Conservation (phyloP, 2,888 invertebrate genomes). For the Notodonta dromedarius region DNA sequence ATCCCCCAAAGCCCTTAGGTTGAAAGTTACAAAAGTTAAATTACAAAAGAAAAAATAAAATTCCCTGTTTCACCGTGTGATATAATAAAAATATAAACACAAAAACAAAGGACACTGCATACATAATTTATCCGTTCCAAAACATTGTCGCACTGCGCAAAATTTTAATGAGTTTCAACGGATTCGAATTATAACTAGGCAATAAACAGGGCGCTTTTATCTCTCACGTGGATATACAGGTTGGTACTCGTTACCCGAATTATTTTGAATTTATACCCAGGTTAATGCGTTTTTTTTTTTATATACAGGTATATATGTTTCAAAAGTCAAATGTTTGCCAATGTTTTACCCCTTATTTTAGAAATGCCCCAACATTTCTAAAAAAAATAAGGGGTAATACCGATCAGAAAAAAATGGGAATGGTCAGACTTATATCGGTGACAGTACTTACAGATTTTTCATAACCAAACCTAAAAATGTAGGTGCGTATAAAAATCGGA, state of each 20-base stretch:
- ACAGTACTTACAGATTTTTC: too few relatives aligned
- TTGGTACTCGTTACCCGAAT: background rate
- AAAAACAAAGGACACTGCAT: conserved; percentile 9
- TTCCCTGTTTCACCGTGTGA: background rate
- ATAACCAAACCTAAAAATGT: too few relatives aligned
- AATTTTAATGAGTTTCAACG: conserved; percentile 30
- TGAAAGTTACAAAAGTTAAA: too few relatives aligned
- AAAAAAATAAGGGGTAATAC: too few relatives aligned
- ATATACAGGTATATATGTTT: background rate
- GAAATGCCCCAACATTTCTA: too few relatives aligned
- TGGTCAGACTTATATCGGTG: too few relatives aligned
- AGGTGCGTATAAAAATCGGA: background rate
- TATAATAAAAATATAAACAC: background rate
- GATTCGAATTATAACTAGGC: conserved; percentile 13
- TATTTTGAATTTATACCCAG: background rate
- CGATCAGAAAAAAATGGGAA: too few relatives aligned
- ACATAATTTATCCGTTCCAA: conserved; percentile 14
- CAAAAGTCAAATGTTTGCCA: too few relatives aligned
- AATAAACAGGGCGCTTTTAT: conserved; percentile 20
- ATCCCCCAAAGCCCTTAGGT: too few relatives aligned
- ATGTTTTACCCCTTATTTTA: too few relatives aligned
- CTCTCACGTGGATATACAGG: conserved; percentile 4
- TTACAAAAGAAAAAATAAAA: too few relatives aligned
- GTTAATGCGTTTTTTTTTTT: background rate
- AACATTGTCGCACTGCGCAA: conserved; percentile 56